Evolutionary conservation across 2,797 vertebrate species (phyloP).

Genomic region (Graptemys geographica): DNA sequence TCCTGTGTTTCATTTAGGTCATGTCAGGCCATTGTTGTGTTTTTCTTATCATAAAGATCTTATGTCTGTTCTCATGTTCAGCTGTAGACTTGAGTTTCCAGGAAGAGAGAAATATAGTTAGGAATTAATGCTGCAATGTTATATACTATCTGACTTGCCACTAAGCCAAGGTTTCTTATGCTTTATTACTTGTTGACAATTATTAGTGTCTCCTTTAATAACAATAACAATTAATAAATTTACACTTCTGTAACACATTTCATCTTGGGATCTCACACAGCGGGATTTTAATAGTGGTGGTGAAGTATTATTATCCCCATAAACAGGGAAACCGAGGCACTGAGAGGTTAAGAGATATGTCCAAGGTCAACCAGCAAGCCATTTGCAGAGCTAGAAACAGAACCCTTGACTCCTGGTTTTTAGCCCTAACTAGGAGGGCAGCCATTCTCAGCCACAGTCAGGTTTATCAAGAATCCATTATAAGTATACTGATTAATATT

Average conservation of each 20-base stretch:
- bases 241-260: background rate
- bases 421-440: background rate
- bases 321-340: background rate
- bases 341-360: background rate
- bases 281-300: background rate
- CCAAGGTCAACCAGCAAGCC: background rate
- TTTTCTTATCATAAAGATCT: constrained; percentile 64
- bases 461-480: constrained; percentile 42
- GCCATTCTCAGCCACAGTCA: background rate
- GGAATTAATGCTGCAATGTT: constrained; percentile 42
- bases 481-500: constrained; percentile 12
- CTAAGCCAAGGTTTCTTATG: background rate
- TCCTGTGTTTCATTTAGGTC: constrained; percentile 62
- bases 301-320: background rate
- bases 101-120: constrained; percentile 55
- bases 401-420: background rate
- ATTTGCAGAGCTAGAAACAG: background rate
- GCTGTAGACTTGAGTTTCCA: constrained; percentile 52
- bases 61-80: constrained; percentile 59
- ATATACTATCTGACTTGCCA: constrained; percentile 30
- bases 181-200: background rate
- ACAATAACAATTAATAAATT: background rate
- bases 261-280: background rate
- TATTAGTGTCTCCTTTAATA: background rate
- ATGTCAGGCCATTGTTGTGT: constrained; percentile 57